These are phyloP conservation scores for Agelaius phoeniceus DNA, from an alignment of 2,113 vertebrate species.

Conservation along the genomic window DNA sequence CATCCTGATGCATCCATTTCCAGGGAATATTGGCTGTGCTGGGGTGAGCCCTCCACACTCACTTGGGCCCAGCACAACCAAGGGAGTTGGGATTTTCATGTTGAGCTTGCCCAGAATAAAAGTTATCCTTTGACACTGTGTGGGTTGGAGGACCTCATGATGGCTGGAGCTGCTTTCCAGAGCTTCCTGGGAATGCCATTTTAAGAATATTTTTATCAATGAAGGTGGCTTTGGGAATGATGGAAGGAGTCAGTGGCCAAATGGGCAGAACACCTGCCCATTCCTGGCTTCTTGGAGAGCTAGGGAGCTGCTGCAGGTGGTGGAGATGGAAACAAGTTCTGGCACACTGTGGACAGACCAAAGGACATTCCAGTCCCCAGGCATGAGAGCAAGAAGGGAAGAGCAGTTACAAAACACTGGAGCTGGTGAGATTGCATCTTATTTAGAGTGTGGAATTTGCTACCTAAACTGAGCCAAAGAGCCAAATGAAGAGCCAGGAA, in stretches of 20 bases:
- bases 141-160: background rate
- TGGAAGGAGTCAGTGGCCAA: background rate
- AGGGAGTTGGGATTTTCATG: background rate
- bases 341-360: background rate
- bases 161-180: background rate
- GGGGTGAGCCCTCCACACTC: background rate
- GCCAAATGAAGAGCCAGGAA: background rate
- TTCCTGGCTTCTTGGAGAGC: background rate
- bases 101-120: background rate
- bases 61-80: background rate
- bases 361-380: background rate
- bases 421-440: background rate
- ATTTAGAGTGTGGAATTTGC: background rate
- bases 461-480: background rate
- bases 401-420: background rate
- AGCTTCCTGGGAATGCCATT: background rate
- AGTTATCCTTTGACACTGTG: background rate
- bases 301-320: background rate
- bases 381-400: background rate
- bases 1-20: background rate
- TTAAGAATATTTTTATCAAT: background rate
- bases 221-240: background rate
- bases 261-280: background rate
- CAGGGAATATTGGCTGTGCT: background rate
- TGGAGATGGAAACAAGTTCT: background rate